Percentiles rank a stretch among this genome's conserved stretches.
Conservation (phyloP, 2,113 vertebrate species). For the Nipponia nippon region DNA sequence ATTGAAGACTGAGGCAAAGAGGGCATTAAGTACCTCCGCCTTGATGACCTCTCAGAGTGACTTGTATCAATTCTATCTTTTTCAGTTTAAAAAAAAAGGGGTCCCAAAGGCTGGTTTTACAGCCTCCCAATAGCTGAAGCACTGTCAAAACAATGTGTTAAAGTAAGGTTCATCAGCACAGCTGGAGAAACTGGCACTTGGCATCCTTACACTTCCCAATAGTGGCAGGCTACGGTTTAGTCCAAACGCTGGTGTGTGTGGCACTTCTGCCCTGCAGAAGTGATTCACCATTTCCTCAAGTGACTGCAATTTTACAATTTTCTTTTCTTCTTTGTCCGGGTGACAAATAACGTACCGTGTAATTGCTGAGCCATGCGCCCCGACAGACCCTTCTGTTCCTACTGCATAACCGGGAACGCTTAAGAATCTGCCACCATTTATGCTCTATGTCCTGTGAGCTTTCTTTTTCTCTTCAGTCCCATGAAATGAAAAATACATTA, state of each 20-base stretch:
- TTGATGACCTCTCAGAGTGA: not conserved
- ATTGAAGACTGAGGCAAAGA: too few species aligned
- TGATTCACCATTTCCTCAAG: not conserved
- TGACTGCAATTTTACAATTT: not conserved
- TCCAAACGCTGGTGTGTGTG: not conserved
- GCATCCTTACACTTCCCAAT: not conserved
- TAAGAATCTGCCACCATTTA: not conserved
- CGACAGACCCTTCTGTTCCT: not conserved
- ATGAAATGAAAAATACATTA: not conserved
- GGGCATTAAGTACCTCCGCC: too few species aligned
- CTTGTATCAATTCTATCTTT: not conserved
- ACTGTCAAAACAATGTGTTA: not conserved
- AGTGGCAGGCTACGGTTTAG: not conserved
- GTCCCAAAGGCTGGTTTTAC: not conserved
- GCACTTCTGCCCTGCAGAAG: not conserved
- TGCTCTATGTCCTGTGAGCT: not conserved
- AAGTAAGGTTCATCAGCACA: not conserved
- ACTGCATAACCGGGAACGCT: not conserved
- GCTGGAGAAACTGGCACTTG: not conserved
- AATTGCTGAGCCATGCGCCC: rapidly evolving
- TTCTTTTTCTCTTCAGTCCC: not conserved
- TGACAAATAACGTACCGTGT: not conserved
- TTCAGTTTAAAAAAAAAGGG: not conserved
- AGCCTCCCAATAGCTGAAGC: not conserved
- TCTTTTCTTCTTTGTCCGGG: not conserved